These are phyloP conservation scores for Aplocera efformata DNA, from an alignment of 2,888 invertebrate species.

Conservation along the genomic window DNA sequence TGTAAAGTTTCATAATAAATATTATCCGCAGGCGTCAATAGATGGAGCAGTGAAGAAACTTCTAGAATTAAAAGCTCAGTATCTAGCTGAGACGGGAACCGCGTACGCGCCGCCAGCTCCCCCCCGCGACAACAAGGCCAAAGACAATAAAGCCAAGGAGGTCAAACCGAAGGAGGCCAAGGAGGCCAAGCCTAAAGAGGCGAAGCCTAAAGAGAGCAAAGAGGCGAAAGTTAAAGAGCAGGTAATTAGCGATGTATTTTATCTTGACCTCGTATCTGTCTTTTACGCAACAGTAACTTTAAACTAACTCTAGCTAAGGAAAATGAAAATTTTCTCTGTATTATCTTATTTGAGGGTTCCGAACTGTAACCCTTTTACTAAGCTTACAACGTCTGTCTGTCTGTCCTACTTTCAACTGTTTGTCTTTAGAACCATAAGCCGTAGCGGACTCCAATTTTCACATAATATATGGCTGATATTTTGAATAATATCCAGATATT, in stretches of 20 bases:
- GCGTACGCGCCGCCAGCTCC: slow-evolving; percentile 60
- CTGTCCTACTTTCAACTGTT: no score
- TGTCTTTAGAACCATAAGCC: no score
- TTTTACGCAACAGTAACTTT: no score
- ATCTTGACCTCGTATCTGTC: no score
- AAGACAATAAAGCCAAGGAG: slow-evolving; percentile 50
- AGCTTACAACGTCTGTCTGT: no score
- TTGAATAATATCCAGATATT: no score
- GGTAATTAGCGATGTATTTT: slow-evolving; percentile 39
- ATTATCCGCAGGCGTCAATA: slow-evolving; percentile 51
- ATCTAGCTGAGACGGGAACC: slow-evolving; percentile 80
- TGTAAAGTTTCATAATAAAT: neutral
- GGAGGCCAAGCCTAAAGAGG: slow-evolving; percentile 35
- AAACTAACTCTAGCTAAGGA: no score
- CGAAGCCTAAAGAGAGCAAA: slow-evolving; percentile 35
- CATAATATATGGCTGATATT: no score
- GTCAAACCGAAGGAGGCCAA: slow-evolving; percentile 43
- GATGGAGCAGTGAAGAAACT: slow-evolving; percentile 81
- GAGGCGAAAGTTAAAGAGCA: slow-evolving; percentile 44
- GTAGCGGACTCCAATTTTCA: no score
- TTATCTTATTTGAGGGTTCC: no score
- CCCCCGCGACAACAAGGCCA: slow-evolving; percentile 46
- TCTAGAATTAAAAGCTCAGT: slow-evolving; percentile 81
- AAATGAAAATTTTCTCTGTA: no score
- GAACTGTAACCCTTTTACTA: no score